phyloP scores from a whole-genome alignment of 2,888 invertebrate species.

The Dusona sp. region DNA sequence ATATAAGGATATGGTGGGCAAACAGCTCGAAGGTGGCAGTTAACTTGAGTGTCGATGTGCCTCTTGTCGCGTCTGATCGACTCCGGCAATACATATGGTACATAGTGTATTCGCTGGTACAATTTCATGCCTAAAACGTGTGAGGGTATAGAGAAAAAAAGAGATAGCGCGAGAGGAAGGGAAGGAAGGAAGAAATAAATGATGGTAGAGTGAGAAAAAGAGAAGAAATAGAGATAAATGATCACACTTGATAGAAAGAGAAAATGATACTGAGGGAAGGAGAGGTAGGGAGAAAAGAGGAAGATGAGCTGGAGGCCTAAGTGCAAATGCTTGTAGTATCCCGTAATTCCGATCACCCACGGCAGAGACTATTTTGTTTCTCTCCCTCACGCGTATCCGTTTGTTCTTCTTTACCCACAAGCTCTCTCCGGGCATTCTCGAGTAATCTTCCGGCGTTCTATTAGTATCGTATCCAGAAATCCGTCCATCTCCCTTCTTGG shows the following conservation, averaged over 20 bases:
- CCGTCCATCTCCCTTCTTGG: background rate
- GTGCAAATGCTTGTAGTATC: conserved; percentile 81
- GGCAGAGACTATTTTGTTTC: conserved; percentile 44
- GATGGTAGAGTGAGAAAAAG: conserved; percentile 13
- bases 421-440: conserved; percentile 70
- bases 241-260: conserved; percentile 7
- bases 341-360: conserved; percentile 51
- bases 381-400: conserved; percentile 49
- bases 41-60: conserved; percentile 62
- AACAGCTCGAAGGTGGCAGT: conserved; percentile 45
- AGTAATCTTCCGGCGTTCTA: conserved; percentile 66
- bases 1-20: conserved; percentile 1
- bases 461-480: conserved; percentile 18
- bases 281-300: conserved; percentile 14
- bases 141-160: conserved; percentile 4
- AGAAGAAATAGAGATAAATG: conserved; percentile 3
- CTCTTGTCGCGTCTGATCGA: conserved; percentile 55
- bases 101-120: conserved; percentile 49
- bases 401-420: conserved; percentile 69
- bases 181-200: background rate
- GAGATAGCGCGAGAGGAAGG: conserved; percentile 24
- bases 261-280: background rate
- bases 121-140: conserved; percentile 17
- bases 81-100: conserved; percentile 44
- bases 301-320: conserved; percentile 75